Conservation (phyloP, 2,113 vertebrate genomes). For the Todiramphus chloris region DNA sequence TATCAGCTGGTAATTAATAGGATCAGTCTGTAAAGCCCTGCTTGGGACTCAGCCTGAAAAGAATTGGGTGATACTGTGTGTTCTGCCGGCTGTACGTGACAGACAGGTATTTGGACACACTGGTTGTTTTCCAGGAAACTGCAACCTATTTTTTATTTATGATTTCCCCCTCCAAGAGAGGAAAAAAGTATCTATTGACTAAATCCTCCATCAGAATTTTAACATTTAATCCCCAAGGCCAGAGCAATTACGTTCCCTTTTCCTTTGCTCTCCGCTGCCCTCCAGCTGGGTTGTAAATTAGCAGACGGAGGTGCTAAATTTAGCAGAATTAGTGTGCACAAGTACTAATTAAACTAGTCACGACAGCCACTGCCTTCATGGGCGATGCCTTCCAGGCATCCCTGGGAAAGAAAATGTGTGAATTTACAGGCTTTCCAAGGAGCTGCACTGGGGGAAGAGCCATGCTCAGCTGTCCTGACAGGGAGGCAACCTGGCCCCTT, state of each 20-base stretch:
- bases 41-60: background rate
- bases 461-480: accelerated
- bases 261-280: background rate
- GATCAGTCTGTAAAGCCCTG: background rate
- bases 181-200: background rate
- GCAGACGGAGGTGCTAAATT: background rate
- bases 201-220: background rate
- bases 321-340: background rate
- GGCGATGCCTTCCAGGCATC: background rate
- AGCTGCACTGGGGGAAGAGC: background rate
- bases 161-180: background rate
- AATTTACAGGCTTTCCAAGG: background rate
- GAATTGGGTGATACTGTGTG: background rate
- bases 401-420: background rate
- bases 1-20: background rate
- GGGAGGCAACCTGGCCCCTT: background rate
- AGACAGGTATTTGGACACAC: background rate
- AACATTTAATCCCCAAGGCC: background rate
- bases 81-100: background rate
- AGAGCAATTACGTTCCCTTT: conserved; percentile 1
- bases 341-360: background rate
- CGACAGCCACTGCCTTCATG: background rate
- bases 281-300: background rate
- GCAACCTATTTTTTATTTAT: background rate
- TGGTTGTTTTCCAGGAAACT: background rate